phyloP scores from a whole-genome alignment of 2,888 invertebrate genomes.

The Dastarcus helophoroides region DNA sequence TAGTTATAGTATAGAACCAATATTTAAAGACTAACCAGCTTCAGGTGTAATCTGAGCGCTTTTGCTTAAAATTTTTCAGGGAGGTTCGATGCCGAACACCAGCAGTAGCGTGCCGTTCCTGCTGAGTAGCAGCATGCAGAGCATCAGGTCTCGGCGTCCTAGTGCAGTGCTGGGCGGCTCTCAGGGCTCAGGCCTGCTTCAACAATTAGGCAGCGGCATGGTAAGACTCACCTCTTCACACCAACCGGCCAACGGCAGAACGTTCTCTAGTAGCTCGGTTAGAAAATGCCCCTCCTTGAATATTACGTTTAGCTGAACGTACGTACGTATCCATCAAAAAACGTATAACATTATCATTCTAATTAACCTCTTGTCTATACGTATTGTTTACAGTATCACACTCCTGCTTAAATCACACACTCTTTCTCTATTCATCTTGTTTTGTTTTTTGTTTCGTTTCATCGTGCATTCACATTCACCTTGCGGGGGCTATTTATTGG shows the following conservation, averaged over 20 bases:
- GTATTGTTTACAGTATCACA: constrained; percentile 16
- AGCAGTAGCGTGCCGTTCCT: constrained; percentile 81
- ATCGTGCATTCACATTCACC: constrained; percentile 31
- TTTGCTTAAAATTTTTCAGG: too few relatives aligned
- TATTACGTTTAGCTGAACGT: constrained; percentile 52
- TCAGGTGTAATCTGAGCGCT: too few relatives aligned
- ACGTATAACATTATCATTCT: not conserved
- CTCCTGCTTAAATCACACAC: constrained; percentile 31
- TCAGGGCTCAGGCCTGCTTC: constrained; percentile 62
- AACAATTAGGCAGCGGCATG: constrained; percentile 87
- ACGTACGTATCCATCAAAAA: constrained; percentile 26
- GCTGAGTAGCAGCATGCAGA: constrained; percentile 67
- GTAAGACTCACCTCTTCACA: constrained; percentile 69
- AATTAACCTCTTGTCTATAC: constrained; percentile 6
- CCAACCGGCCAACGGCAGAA: constrained; percentile 41
- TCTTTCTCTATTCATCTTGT: constrained; percentile 4
- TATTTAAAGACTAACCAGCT: too few relatives aligned
- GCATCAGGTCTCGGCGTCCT: constrained; percentile 61
- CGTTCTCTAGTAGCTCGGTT: constrained; percentile 47
- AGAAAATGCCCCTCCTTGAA: constrained; percentile 68
- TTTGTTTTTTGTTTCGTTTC: constrained; percentile 17
- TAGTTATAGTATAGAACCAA: too few relatives aligned
- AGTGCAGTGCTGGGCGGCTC: constrained; percentile 62
- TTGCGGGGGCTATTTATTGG: constrained; percentile 34
- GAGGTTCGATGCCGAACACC: constrained; percentile 82